Evolutionary conservation across 2,113 vertebrate species (phyloP), one percentile per base, ranked within the genome.

Genomic region (Struthio camelus): DNA sequence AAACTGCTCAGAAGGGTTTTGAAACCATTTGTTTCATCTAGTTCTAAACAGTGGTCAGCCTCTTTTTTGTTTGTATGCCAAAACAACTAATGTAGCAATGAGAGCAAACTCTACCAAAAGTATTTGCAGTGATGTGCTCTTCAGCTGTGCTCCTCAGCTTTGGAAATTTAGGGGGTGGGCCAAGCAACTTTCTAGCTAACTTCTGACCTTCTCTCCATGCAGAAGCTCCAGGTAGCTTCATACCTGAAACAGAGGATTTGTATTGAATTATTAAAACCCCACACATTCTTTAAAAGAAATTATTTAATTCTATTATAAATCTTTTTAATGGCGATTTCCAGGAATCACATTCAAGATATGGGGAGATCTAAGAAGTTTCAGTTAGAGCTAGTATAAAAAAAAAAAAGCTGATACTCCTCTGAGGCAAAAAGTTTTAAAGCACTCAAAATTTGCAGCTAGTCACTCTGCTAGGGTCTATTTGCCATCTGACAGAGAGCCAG

Each of bases 181-280:
- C 98, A 2, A 98, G 97, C 73, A 98, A 64, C 66, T 40, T 89
- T 30, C 89, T 96, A 2, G 73, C 97, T 82, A 98, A 81, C 36
- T 86, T 97, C 64, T 93, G 97, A 44, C 98, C 98, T 96, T 96
- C 96, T 51, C 97, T 97, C 98, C 98, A 98, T 23, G 98, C 92
- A 6, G 83, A 87, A 36, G 91, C 94, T 15, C 94, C 94, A 6
- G 85, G 76, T 4, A 73, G 25, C 80, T 96, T 92, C 2, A 11
- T 46, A 73, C 69, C 98, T 98, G 89, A 83, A 96, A 97, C 15
- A 91, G 51, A 92, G 36, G 86, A 75, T 32, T 94, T 64, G 5
- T 28, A 32, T 64, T 71, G 28, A 3, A 69, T 80, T 82, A 20
- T 53, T 82, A 58, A 48, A 70, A 5, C 14, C 40, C 42, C 14